Percentiles rank a stretch among this genome's conserved stretches.
These are phyloP conservation scores for Brachylomia viminalis DNA, from an alignment of 2,888 invertebrate species.

Conservation along the genomic window DNA sequence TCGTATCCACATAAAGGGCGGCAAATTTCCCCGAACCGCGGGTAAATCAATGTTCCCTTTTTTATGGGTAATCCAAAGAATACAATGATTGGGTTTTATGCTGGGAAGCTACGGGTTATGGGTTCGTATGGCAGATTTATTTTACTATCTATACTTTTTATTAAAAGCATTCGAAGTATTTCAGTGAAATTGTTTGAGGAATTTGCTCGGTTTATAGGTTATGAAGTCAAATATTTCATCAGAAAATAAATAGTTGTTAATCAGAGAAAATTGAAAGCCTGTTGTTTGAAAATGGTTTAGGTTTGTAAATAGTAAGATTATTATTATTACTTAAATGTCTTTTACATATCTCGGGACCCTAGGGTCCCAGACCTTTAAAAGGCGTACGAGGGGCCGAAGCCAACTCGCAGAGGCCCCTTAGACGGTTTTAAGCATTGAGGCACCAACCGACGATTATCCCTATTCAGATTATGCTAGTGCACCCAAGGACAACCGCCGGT, in stretches of 20 bases:
- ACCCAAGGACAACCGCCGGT: too few species aligned
- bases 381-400: too few species aligned
- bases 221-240: background rate
- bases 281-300: background rate
- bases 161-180: conserved; percentile 27
- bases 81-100: conserved; percentile 58
- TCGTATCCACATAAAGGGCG: conserved; percentile 17
- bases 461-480: too few species aligned
- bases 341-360: too few species aligned
- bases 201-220: conserved; percentile 5
- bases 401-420: too few species aligned
- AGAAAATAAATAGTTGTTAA: background rate
- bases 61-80: conserved; percentile 66
- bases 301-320: background rate
- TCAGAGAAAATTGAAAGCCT: background rate
- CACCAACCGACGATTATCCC: too few species aligned
- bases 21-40: conserved; percentile 41
- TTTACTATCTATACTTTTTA: conserved; percentile 49
- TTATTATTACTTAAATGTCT: too few species aligned
- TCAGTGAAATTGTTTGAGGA: background rate
- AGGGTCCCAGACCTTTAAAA: too few species aligned
- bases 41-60: conserved; percentile 62
- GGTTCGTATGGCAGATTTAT: conserved; percentile 35
- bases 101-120: conserved; percentile 57
- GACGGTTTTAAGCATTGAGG: too few species aligned